These are phyloP conservation scores for Silvanus unidentatus DNA, from an alignment of 2,888 invertebrate genomes.

Conservation along the genomic window DNA sequence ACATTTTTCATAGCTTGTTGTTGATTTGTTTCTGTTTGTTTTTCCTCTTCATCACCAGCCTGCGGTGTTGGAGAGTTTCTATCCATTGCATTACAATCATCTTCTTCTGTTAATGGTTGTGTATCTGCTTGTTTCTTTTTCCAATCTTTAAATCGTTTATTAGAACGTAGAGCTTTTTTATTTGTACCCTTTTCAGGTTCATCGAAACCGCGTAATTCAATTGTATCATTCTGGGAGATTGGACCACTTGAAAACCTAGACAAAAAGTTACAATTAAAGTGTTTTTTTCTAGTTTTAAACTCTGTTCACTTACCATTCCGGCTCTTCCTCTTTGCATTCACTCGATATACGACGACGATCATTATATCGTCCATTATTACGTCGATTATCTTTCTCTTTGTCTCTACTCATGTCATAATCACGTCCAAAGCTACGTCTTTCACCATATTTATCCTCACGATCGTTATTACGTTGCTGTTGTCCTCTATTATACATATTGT, in stretches of 20 bases:
- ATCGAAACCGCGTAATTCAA: slow-evolving; percentile 90
- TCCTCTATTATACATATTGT: slow-evolving; percentile 27
- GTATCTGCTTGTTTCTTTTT: slow-evolving; percentile 42
- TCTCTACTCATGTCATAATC: slow-evolving; percentile 47
- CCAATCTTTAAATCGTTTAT: slow-evolving; percentile 45
- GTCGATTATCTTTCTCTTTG: slow-evolving; percentile 20
- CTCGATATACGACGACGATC: slow-evolving; percentile 33
- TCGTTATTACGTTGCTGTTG: slow-evolving; percentile 24
- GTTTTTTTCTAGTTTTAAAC: too few species aligned
- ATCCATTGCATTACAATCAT: not conserved
- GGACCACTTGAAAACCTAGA: slow-evolving; percentile 78
- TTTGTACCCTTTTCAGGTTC: slow-evolving; percentile 53
- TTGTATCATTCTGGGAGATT: slow-evolving; percentile 84
- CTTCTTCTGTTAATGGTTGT: slow-evolving; percentile 1
- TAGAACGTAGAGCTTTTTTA: slow-evolving; percentile 44
- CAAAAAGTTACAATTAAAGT: not conserved
- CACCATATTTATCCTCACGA: slow-evolving; percentile 22
- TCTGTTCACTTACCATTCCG: slow-evolving; percentile 24
- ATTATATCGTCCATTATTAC: slow-evolving; percentile 17
- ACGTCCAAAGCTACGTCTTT: slow-evolving; percentile 49
- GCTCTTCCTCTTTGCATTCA: slow-evolving; percentile 47
- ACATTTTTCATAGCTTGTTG: slow-evolving; percentile 2
- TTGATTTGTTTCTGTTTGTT: slow-evolving; percentile 4
- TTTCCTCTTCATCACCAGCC: slow-evolving; percentile 9
- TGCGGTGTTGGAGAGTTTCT: slow-evolving; percentile 13